These are phyloP conservation scores for Hipposideros armiger DNA, from an alignment of 2,113 vertebrate species.

Conservation along the genomic window DNA sequence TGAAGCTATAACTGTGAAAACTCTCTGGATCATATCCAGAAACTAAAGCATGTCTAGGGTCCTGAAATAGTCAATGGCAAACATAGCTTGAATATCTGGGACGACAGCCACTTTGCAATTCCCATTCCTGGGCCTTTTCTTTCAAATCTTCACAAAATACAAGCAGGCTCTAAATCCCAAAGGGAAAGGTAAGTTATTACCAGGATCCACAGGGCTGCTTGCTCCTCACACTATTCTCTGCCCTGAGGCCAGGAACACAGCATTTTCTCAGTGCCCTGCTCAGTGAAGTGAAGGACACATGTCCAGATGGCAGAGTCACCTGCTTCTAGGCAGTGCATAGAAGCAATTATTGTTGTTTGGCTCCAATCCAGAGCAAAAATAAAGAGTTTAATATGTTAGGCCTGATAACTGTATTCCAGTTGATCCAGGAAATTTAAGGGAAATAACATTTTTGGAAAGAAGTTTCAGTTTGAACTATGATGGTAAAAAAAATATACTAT, in stretches of 20 bases:
- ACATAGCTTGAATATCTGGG: conserved; percentile 11
- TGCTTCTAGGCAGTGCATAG: conserved; percentile 66
- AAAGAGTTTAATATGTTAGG: conserved; percentile 56
- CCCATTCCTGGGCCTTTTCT: background rate
- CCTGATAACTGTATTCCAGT: conserved; percentile 20
- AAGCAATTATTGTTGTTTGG: conserved; percentile 76
- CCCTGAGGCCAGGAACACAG: conserved; percentile 57
- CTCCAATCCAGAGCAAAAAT: conserved; percentile 70
- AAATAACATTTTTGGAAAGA: conserved; percentile 24
- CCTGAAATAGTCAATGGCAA: conserved; percentile 28
- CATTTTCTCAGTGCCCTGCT: conserved; percentile 68
- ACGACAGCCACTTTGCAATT: background rate
- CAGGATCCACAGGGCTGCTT: conserved; percentile 24
- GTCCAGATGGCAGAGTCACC: conserved; percentile 78
- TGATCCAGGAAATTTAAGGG: conserved; percentile 46
- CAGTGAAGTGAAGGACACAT: conserved; percentile 63
- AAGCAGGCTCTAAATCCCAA: conserved; percentile 1
- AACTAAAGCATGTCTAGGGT: conserved; percentile 15
- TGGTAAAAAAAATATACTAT: background rate
- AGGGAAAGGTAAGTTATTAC: conserved; percentile 62
- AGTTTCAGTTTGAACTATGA: conserved; percentile 33
- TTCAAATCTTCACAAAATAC: conserved; percentile 35
- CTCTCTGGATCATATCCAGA: conserved; percentile 35
- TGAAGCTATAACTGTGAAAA: conserved; percentile 52
- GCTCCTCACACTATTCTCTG: background rate